Percentiles rank a stretch among this genome's conserved stretches.
These are phyloP conservation scores for Trichonephila clavipes DNA, from an alignment of 1,140 invertebrate genomes.

Conservation along the genomic window DNA sequence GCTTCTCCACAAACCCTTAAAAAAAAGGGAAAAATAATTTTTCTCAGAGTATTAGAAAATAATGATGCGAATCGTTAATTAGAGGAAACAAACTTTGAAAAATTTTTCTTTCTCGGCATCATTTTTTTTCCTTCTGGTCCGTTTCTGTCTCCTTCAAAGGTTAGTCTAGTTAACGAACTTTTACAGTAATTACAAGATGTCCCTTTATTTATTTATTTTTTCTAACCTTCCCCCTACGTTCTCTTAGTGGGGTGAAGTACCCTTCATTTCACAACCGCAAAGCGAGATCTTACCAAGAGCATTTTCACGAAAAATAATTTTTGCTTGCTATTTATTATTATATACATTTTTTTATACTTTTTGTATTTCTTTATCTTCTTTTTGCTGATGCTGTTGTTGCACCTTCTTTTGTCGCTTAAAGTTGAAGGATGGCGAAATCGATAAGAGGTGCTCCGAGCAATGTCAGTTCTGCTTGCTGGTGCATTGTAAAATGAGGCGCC, in stretches of 20 bases:
- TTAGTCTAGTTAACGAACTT: constrained; percentile 74
- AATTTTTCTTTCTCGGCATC: constrained; percentile 1
- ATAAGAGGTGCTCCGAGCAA: constrained; percentile 18
- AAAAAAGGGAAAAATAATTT: constrained; percentile 52
- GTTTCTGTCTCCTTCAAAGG: constrained; percentile 53
- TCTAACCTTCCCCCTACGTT: background rate
- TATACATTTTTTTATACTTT: background rate
- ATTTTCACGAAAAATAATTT: constrained; percentile 52
- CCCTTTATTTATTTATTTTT: constrained; percentile 13
- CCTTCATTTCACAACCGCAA: constrained; percentile 66
- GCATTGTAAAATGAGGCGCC: constrained; percentile 16
- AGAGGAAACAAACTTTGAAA: constrained; percentile 73
- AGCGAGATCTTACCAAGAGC: constrained; percentile 36
- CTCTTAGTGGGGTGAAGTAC: constrained; percentile 5
- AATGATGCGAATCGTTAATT: constrained; percentile 75
- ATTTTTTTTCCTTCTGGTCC: constrained; percentile 27
- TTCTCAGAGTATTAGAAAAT: constrained; percentile 66
- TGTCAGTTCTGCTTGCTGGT: constrained; percentile 3
- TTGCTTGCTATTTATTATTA: background rate
- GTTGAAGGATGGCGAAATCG: constrained; percentile 42
- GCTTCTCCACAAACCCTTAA: constrained; percentile 26
- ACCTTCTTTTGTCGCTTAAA: constrained; percentile 36
- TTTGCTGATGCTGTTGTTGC: constrained; percentile 43
- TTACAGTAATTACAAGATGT: constrained; percentile 73
- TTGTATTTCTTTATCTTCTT: background rate